These are phyloP conservation scores for Ostrea edulis DNA, from an alignment of 1,140 invertebrate species.

Conservation along the genomic window DNA sequence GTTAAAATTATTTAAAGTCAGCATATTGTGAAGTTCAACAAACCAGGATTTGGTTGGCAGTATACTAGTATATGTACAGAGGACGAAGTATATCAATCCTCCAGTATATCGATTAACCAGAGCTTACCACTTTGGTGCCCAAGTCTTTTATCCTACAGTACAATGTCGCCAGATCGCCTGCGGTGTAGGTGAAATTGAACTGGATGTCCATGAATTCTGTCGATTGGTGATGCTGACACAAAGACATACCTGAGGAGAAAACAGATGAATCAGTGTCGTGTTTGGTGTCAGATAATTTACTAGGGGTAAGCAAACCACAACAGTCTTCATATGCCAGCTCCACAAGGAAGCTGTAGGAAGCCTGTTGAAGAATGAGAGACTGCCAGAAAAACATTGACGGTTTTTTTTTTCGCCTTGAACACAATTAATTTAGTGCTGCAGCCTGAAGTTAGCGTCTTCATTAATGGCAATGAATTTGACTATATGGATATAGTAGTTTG, in stretches of 20 bases:
- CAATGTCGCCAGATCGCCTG: slow-evolving; percentile 63
- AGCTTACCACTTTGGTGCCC: slow-evolving; percentile 65
- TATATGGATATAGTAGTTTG: too few relatives aligned
- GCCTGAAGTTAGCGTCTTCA: too few relatives aligned
- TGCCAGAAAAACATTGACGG: not conserved
- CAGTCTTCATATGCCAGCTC: not conserved
- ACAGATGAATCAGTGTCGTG: not conserved
- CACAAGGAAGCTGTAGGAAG: not conserved
- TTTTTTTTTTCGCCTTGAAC: too few relatives aligned
- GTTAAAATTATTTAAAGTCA: too few relatives aligned
- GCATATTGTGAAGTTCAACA: too few relatives aligned
- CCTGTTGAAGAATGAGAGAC: not conserved
- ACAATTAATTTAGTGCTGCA: too few relatives aligned
- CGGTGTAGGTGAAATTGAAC: slow-evolving; percentile 59
- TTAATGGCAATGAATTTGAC: too few relatives aligned
- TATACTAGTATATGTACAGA: too few relatives aligned
- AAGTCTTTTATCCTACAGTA: slow-evolving; percentile 64
- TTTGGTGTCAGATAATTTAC: not conserved
- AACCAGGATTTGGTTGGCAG: too few relatives aligned
- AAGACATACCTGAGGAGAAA: slow-evolving; percentile 10
- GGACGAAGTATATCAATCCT: too few relatives aligned
- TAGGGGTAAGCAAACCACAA: not conserved
- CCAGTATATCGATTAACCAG: too few relatives aligned
- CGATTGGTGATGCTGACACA: not conserved
- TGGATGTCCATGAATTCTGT: slow-evolving; percentile 58